These are phyloP conservation scores for Gephyroberyx darwinii DNA, from an alignment of 2,797 vertebrate species.

Conservation along the genomic window DNA sequence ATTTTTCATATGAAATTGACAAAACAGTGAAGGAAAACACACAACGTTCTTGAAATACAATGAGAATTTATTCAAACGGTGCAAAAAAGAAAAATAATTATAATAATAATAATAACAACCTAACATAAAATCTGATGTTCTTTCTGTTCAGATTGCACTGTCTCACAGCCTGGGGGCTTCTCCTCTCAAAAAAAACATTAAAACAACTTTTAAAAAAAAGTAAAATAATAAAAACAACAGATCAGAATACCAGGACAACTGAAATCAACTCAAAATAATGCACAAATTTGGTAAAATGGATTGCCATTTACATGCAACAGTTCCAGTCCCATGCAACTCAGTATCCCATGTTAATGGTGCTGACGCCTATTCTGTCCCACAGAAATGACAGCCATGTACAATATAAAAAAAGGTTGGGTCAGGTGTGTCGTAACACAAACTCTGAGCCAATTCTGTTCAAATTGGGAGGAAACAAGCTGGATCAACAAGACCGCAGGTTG, in stretches of 20 bases:
- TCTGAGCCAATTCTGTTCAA: slow-evolving; percentile 60
- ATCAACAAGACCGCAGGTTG: slow-evolving; percentile 21
- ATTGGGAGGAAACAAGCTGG: slow-evolving; percentile 53
- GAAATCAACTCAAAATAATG: slow-evolving; percentile 71
- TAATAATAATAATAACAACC: slow-evolving; percentile 69
- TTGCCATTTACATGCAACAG: slow-evolving; percentile 79
- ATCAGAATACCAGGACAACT: slow-evolving; percentile 60
- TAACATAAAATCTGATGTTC: slow-evolving; percentile 81
- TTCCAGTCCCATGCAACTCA: slow-evolving; percentile 78
- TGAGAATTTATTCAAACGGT: slow-evolving; percentile 88
- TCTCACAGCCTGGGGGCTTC: slow-evolving; percentile 73
- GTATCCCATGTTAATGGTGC: slow-evolving; percentile 63
- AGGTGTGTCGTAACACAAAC: slow-evolving; percentile 59
- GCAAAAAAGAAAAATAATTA: slow-evolving; percentile 77
- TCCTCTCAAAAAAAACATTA: slow-evolving; percentile 54
- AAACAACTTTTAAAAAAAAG: slow-evolving; percentile 33
- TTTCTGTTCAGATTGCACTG: slow-evolving; percentile 81
- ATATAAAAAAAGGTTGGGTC: slow-evolving; percentile 71
- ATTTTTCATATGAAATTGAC: not conserved
- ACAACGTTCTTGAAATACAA: slow-evolving; percentile 80
- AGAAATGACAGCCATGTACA: slow-evolving; percentile 71
- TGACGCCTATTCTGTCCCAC: slow-evolving; percentile 65
- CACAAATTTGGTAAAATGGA: slow-evolving; percentile 72
- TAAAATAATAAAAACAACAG: slow-evolving; percentile 51
- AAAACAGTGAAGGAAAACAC: slow-evolving; percentile 7